Percentiles rank a stretch among this genome's conserved stretches.
phyloP scores from a whole-genome alignment of 1,140 invertebrate species.

The Drosophila melanogaster region Release_6_plus_ISO1_MT NT_033779.5:184501-185000 shows the following conservation, averaged over 20 bases:
- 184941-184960: slow-evolving; percentile 84
- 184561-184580: slow-evolving; percentile 41
- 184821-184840: slow-evolving; percentile 85
- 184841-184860: slow-evolving; percentile 61
- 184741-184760: slow-evolving; percentile 13
- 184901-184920: slow-evolving; percentile 85
- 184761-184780: slow-evolving; percentile 21
- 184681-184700: slow-evolving; percentile 81
- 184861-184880: slow-evolving; percentile 46
- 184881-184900: slow-evolving; percentile 77
- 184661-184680: slow-evolving; percentile 84
- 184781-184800: slow-evolving; percentile 12
- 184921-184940: slow-evolving; percentile 85
- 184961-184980: slow-evolving; percentile 78
- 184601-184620: slow-evolving; percentile 62
- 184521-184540: slow-evolving; percentile 85
- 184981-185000: slow-evolving; percentile 84
- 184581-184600: slow-evolving; percentile 69
- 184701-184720: slow-evolving; percentile 76
- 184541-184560: slow-evolving; percentile 84
- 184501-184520: slow-evolving; percentile 82
- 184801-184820: slow-evolving; percentile 79
- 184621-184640: slow-evolving; percentile 64
- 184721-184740: slow-evolving; percentile 52
- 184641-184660: slow-evolving; percentile 84